Conservation (phyloP, 2,797 vertebrate species). For the Nannoperca obscura region DNA sequence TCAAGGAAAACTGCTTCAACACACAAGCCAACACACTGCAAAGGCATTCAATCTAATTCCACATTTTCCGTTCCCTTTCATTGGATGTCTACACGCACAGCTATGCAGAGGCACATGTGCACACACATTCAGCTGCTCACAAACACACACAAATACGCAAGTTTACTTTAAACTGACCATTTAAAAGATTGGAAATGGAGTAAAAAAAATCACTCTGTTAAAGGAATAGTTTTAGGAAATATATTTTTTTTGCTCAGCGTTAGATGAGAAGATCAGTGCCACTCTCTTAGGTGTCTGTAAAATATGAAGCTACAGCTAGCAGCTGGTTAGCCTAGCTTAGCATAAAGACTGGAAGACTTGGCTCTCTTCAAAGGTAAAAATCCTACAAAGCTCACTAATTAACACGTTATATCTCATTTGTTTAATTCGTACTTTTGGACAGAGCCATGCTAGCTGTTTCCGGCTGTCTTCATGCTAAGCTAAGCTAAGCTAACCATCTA, state of each 20-base stretch:
- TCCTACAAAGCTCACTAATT: background rate
- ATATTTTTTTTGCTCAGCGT: background rate
- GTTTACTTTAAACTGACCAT: conserved; percentile 1
- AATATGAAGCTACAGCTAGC: background rate
- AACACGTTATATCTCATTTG: background rate
- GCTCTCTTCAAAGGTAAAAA: background rate
- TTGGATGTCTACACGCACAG: conserved; percentile 58
- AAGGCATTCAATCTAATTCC: conserved; percentile 72
- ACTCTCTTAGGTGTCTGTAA: background rate
- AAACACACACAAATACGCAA: conserved; percentile 19
- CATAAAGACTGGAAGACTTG: background rate
- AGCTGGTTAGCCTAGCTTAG: background rate
- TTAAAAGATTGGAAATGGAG: background rate
- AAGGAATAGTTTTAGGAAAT: background rate
- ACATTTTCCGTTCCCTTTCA: conserved; percentile 72
- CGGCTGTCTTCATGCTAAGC: no score
- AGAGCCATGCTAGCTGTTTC: background rate
- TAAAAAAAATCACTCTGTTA: background rate
- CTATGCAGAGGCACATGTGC: conserved; percentile 35
- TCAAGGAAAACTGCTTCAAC: conserved; percentile 53
- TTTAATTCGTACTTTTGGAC: background rate
- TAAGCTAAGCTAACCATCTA: background rate
- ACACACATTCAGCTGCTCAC: conserved; percentile 8
- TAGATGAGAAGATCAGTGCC: background rate
- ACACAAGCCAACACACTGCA: conserved; percentile 69